Base-by-base conservation (phyloP, 1,140 invertebrate genomes). In the Monochamus saltuarius region DNA sequence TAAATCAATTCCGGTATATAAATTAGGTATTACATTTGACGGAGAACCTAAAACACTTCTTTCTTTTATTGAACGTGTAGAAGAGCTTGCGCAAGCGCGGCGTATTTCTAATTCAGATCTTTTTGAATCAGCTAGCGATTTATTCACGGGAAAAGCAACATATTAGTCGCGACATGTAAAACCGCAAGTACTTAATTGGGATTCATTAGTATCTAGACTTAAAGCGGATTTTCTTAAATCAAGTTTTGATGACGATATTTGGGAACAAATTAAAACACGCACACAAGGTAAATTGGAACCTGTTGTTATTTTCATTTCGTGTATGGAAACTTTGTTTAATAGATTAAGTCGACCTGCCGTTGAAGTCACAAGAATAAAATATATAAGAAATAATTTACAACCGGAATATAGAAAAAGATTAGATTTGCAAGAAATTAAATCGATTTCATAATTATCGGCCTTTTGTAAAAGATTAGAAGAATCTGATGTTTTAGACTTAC, bases 301-400 rank as follows among this genome's bases (percentile, higher is more conserved):
- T 10, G 22, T 50, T 29, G 47, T n/a, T 4, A 50, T 50, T 50
- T 35, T 29, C 8, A 50, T 50, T 11, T 17, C 22, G 13, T n/a
- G 35, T n/a, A 50, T 50, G 47, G 22, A 50, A 50, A 34, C 13
- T 29, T 29, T 35, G 19, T 50, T 50, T 13, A 35, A 29, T 50
- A 17, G 47, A 8, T 45, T 45, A 17, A 45, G 10, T 45, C 2
- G 42, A 7, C 42, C 14, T n/a, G 13, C 14, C 9, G 9, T 16
- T 45, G 14, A 14, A 14, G 7, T 17, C 14, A 17, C 42, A 16
- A 45, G 14, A 45, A 45, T 45, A n/a, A 45, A 45, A 45, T 45
- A n/a, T 14, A 45, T 45, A 10, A 45, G 2, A 45, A 45, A 45
- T 45, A n/a, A 45, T 45, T 45, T 45, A 7, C 14, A 16, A 45